Conservation (phyloP, 2,113 vertebrate species). For the Tyto alba region DNA sequence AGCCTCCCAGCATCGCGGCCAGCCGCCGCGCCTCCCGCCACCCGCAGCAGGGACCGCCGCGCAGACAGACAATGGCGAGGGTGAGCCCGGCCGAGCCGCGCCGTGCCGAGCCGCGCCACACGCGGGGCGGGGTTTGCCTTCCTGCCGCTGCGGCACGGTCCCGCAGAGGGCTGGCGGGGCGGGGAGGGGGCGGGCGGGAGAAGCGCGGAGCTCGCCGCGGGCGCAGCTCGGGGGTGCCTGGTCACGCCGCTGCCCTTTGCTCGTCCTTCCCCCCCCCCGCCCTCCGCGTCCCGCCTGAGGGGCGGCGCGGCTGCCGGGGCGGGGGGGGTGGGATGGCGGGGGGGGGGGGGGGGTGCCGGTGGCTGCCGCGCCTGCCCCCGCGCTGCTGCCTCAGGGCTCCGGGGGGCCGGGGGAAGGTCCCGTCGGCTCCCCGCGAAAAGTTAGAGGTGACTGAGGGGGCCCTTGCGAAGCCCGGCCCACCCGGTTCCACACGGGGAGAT, state of each 20-base stretch:
- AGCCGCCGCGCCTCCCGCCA: not conserved
- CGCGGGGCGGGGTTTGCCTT: constrained; percentile 16
- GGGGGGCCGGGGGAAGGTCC: not conserved
- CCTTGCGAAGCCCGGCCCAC: not conserved
- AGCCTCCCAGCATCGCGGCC: constrained; percentile 38
- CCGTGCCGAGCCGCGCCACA: not conserved
- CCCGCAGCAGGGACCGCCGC: not conserved
- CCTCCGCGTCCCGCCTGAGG: not conserved
- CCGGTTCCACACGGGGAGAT: not conserved
- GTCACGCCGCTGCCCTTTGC: rapidly evolving
- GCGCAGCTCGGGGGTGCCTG: not conserved
- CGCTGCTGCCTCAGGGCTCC: not conserved
- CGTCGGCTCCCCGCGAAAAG: not conserved
- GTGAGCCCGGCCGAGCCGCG: not conserved
- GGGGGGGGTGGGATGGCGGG: no score
- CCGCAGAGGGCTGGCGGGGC: not conserved
- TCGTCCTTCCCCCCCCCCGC: rapidly evolving
- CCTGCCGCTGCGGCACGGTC: constrained; percentile 35
- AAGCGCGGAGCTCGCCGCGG: not conserved
- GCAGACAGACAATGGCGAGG: constrained; percentile 39
- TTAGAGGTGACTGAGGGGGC: not conserved
- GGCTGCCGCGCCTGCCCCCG: no score
- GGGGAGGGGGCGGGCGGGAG: not conserved
- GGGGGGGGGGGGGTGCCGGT: rapidly evolving
- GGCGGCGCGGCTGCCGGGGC: not conserved